Percentiles rank a stretch among this genome's conserved stretches.
Conservation (phyloP, 2,888 invertebrate genomes). For the Ptilodon capucinus region DNA sequence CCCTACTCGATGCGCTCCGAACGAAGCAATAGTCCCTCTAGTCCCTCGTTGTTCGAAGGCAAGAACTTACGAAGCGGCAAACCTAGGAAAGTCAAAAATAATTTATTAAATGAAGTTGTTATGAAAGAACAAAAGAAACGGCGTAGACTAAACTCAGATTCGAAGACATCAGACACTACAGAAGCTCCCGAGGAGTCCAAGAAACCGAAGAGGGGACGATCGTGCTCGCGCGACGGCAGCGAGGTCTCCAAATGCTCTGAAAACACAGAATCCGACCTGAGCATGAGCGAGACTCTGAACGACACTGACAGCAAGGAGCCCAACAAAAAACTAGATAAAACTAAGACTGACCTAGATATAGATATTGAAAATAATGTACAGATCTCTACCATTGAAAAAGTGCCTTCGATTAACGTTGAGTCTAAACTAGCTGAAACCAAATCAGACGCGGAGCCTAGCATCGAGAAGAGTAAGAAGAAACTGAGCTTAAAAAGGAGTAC, state of each 20-base stretch:
- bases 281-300: slow-evolving; percentile 80
- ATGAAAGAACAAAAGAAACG: slow-evolving; percentile 80
- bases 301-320: slow-evolving; percentile 72
- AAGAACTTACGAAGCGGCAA: slow-evolving; percentile 86
- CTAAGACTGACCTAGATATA: slow-evolving; percentile 82
- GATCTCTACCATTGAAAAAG: slow-evolving; percentile 80
- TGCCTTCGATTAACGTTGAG: slow-evolving; percentile 76
- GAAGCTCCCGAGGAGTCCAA: slow-evolving; percentile 68
- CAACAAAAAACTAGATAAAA: slow-evolving; percentile 79
- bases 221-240: slow-evolving; percentile 81
- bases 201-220: slow-evolving; percentile 72
- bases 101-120: slow-evolving; percentile 82
- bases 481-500: slow-evolving; percentile 80
- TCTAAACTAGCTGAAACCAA: slow-evolving; percentile 68
- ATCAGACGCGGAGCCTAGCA: slow-evolving; percentile 61
- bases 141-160: slow-evolving; percentile 80
- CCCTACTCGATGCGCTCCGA: slow-evolving; percentile 85
- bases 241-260: slow-evolving; percentile 85
- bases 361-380: slow-evolving; percentile 81
- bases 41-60: slow-evolving; percentile 73
- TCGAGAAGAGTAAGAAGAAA: slow-evolving; percentile 68
- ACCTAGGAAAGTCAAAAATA: slow-evolving; percentile 83
- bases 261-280: slow-evolving; percentile 84
- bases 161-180: slow-evolving; percentile 64
- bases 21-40: slow-evolving; percentile 78